A percentile compares a stretch with the other conserved stretches of the same genome.
phyloP scores from a whole-genome alignment of 2,888 invertebrate genomes.

The Synanthedon myopaeformis region DNA sequence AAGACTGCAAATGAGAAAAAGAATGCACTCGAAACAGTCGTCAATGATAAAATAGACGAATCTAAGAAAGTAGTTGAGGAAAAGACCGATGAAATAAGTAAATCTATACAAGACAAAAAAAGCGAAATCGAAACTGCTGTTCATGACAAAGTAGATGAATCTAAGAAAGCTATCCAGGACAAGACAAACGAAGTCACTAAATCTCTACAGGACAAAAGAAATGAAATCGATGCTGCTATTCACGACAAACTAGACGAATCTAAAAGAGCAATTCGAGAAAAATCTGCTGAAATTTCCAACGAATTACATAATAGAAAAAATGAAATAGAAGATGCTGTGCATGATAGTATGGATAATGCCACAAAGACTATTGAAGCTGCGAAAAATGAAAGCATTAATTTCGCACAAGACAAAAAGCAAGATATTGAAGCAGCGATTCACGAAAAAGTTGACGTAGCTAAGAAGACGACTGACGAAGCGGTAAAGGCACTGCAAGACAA shows the following conservation, averaged over 20 bases:
- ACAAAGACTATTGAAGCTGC: slow-evolving; percentile 15
- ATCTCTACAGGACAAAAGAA: slow-evolving; percentile 10
- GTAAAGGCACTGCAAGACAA: slow-evolving; percentile 15
- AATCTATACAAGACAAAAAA: slow-evolving; percentile 22
- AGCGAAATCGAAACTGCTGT: slow-evolving; percentile 16
- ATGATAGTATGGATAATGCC: slow-evolving; percentile 21
- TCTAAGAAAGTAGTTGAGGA: slow-evolving; percentile 21
- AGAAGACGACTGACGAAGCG: slow-evolving; percentile 19
- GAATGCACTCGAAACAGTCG: slow-evolving; percentile 15
- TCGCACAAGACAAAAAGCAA: slow-evolving; percentile 8
- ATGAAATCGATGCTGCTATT: slow-evolving; percentile 2
- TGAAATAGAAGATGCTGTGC: slow-evolving; percentile 6
- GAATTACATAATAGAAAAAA: neutral
- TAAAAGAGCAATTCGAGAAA: slow-evolving; percentile 7
- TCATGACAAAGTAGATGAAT: slow-evolving; percentile 12
- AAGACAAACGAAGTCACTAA: slow-evolving; percentile 15
- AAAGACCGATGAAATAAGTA: slow-evolving; percentile 27
- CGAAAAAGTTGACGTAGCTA: slow-evolving; percentile 21
- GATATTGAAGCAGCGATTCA: slow-evolving; percentile 10
- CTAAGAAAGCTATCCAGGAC: slow-evolving; percentile 19
- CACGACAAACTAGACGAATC: slow-evolving; percentile 9
- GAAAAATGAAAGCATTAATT: slow-evolving; percentile 8
- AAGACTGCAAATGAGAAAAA: slow-evolving; percentile 23
- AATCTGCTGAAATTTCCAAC: slow-evolving; percentile 9
- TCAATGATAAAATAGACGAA: slow-evolving; percentile 12